These are phyloP conservation scores for Pygocentrus nattereri DNA, from an alignment of 2,797 vertebrate genomes.

Conservation along the genomic window DNA sequence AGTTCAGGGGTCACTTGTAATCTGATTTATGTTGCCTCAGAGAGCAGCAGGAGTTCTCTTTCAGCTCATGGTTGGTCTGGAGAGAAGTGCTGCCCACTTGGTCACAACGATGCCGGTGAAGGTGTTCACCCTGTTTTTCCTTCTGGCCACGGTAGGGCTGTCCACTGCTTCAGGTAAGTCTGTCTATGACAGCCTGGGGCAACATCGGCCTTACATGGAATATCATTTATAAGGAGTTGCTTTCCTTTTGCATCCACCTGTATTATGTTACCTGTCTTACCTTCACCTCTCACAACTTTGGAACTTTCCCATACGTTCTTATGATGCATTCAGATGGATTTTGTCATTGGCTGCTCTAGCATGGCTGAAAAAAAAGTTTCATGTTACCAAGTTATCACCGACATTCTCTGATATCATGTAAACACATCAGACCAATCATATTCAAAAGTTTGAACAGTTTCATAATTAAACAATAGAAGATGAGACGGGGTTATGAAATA, in stretches of 20 bases:
- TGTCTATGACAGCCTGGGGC: neutral
- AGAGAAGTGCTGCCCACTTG: neutral
- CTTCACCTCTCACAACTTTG: too few relatives aligned
- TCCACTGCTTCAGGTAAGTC: constrained; percentile 67
- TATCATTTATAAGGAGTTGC: neutral
- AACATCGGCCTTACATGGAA: neutral
- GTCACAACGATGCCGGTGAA: constrained; percentile 62
- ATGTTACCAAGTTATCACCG: too few relatives aligned
- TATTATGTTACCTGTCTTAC: too few relatives aligned
- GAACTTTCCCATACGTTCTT: too few relatives aligned
- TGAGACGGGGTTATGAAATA: too few relatives aligned
- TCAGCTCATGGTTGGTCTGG: neutral
- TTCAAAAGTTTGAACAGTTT: too few relatives aligned
- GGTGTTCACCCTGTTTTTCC: constrained; percentile 34
- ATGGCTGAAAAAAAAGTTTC: too few relatives aligned
- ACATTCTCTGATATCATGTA: too few relatives aligned
- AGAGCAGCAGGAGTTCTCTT: neutral
- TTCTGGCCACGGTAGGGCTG: constrained; percentile 59
- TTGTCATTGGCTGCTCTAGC: too few relatives aligned
- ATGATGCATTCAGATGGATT: too few relatives aligned
- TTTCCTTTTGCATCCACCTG: neutral
- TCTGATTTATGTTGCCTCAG: constrained; percentile 1
- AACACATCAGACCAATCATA: too few relatives aligned
- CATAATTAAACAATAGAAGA: too few relatives aligned
- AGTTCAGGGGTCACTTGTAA: constrained; percentile 24